Conservation (phyloP, 2,113 vertebrate genomes). For the Axis porcinus region DNA sequence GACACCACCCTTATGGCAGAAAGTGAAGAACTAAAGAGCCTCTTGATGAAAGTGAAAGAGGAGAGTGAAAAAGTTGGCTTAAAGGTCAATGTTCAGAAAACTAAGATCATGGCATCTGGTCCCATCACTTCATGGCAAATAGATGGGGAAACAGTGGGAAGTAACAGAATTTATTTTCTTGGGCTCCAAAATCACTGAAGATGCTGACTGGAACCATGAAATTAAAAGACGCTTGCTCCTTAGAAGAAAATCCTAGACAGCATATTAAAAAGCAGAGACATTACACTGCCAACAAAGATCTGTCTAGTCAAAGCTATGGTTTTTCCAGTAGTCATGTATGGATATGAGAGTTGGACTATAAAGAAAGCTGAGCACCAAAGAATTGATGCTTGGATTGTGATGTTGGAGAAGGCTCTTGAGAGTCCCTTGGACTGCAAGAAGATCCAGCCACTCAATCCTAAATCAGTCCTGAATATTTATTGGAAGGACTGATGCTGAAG, state of each 20-base stretch:
- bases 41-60: background rate
- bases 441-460: background rate
- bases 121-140: background rate
- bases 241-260: background rate
- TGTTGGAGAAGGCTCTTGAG: background rate
- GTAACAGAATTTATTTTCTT: background rate
- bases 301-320: background rate
- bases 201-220: background rate
- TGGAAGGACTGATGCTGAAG: background rate
- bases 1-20: background rate
- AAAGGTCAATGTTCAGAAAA: background rate
- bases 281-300: background rate
- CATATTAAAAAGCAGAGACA: background rate
- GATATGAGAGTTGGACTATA: background rate
- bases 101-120: background rate
- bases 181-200: background rate
- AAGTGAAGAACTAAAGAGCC: background rate
- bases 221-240: background rate
- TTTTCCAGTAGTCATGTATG: background rate
- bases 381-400: background rate
- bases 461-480: background rate
- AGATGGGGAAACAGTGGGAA: background rate
- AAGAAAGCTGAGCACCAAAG: background rate
- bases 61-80: background rate
- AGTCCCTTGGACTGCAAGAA: background rate